Evolutionary conservation across 1,140 invertebrate species (phyloP), one percentile per base, ranked within the genome.

Genomic region (Formica exsecta): DNA sequence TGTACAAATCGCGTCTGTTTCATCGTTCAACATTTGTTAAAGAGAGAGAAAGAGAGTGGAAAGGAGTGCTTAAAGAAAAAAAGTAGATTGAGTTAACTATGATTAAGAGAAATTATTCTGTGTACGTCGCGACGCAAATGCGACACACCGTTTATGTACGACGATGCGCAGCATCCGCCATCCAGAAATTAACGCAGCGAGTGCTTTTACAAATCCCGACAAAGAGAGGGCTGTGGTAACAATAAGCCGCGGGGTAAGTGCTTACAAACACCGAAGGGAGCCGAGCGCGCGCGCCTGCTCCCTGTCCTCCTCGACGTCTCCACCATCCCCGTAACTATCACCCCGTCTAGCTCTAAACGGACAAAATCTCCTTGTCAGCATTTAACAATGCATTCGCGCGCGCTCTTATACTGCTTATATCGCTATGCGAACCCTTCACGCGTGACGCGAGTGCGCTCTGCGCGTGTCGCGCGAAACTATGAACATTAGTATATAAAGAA

Each of bases 221-320:
- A 93, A 92, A 92, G 91, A 92, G 92, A 92, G 92, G 91, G 86
- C 90, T 89, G 91, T 48, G 91, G 92, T 91, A 92, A 93, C 92
- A 93, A 93, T 93, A 92, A 93, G 91, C 92, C 91, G 84, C 79
- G 89, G 89, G 90, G 87, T 93, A 92, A 93, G 92, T 92, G 92
- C 92, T 93, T 93, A 92, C 92, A 93, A 92, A 93, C 89, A 92
- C 89, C 88, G 89, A 85, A 84, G 85, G 71, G 85, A 88, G 81
- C 86, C 83, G 81, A 81, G 83, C 68, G 76, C 81, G 68, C 62
- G 57, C 70, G 64, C 88, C 65, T 61, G 36, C 11, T 57, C 41
- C 64, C 81, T 66, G 54, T 64, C 36, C 41, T 25, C 75, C 25
- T 36, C 71, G 6, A 41, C 48, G 13, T 85, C 81, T 70, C 48